Conservation (phyloP, 2,888 invertebrate species). For the Stenodera caucasica region DNA sequence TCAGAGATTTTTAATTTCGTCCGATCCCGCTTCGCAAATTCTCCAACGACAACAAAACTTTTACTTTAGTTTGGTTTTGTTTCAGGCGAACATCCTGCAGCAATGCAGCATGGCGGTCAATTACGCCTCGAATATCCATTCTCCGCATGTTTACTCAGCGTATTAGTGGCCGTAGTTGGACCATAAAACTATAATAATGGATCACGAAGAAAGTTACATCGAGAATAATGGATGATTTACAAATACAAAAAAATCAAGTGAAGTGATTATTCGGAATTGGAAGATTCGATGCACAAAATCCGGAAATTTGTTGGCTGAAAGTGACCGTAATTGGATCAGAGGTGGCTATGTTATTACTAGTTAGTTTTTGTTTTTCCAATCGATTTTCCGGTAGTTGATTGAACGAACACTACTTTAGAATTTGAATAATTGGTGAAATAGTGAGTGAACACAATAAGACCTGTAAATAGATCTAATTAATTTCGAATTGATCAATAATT, state of each 20-base stretch:
- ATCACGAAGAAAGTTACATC: neutral
- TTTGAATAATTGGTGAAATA: neutral
- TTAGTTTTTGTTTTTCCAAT: neutral
- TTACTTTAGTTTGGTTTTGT: too few species aligned
- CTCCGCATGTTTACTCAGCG: conserved; percentile 70
- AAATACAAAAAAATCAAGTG: too few species aligned
- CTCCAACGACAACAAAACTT: too few species aligned
- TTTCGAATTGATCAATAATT: neutral
- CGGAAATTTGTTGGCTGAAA: too few species aligned
- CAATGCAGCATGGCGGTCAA: conserved; percentile 81
- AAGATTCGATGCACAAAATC: too few species aligned
- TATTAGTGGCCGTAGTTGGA: conserved; percentile 65
- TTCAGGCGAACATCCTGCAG: conserved; percentile 82
- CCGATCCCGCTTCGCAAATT: too few species aligned
- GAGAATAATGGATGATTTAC: too few species aligned
- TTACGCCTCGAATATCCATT: conserved; percentile 71
- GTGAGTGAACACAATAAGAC: neutral
- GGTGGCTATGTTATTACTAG: neutral
- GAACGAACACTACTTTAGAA: too few species aligned
- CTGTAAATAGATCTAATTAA: neutral
- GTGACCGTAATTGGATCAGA: neutral
- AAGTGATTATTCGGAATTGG: too few species aligned
- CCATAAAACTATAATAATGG: conserved; percentile 47
- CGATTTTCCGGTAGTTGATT: neutral
- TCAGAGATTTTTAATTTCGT: too few species aligned